Evolutionary conservation across 2,797 vertebrate species (phyloP).

Genomic region (Phyllotis vaccarum): DNA sequence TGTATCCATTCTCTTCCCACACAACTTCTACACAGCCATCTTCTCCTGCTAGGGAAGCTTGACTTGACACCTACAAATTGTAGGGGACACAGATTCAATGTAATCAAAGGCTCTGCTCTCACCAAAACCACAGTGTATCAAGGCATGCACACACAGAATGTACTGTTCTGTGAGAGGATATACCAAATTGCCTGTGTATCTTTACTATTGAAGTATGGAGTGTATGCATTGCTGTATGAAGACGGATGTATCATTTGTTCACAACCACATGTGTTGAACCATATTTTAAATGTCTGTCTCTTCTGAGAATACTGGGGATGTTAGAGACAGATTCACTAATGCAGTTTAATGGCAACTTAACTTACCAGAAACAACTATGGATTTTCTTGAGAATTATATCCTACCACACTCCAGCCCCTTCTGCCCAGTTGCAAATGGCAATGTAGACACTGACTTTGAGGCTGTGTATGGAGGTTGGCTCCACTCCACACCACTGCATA

Average conservation of each 20-base stretch:
- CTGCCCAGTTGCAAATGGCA: not conserved
- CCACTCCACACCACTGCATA: not conserved
- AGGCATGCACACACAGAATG: not conserved
- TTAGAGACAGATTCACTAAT: not conserved
- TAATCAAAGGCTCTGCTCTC: not conserved
- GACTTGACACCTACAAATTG: not conserved
- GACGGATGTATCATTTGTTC: not conserved
- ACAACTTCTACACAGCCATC: not conserved
- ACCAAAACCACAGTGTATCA: not conserved
- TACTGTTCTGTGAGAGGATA: not conserved
- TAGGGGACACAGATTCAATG: not conserved
- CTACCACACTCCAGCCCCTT: not conserved
- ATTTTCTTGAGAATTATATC: not conserved
- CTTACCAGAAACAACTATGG: not conserved
- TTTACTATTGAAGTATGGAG: constrained; percentile 24
- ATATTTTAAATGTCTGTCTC: not conserved
- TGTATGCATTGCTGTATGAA: not conserved
- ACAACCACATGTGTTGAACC: not conserved
- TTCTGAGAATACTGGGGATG: not conserved
- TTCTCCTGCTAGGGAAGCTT: not conserved
- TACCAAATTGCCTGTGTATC: not conserved
- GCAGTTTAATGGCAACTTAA: not conserved
- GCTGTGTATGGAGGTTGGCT: not conserved
- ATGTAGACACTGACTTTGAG: not conserved
- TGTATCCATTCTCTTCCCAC: not conserved